phyloP scores from a whole-genome alignment of 37 sponge, comb jelly and placozoan genomes.

The Crambe crambe region DNA sequence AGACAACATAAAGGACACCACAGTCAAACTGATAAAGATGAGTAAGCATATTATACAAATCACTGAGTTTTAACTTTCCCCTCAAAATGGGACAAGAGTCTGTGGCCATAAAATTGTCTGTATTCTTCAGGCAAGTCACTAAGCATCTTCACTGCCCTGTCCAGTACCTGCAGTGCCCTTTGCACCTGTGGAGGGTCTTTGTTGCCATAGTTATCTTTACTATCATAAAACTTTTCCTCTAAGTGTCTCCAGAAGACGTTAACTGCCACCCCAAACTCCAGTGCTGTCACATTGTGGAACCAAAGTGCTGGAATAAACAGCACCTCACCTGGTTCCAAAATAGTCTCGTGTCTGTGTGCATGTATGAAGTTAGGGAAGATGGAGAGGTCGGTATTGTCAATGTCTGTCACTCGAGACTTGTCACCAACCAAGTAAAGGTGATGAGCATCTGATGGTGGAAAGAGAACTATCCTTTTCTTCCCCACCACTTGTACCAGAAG shows the following conservation, averaged over 20 bases:
- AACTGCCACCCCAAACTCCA: slow-evolving; percentile 87
- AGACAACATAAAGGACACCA: neutral
- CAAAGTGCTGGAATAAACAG: slow-evolving; percentile 95
- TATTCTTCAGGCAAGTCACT: slow-evolving; percentile 81
- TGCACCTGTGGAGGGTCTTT: slow-evolving; percentile 82
- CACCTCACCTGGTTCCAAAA: slow-evolving; percentile 81
- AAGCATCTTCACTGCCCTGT: slow-evolving; percentile 66
- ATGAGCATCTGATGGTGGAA: slow-evolving; percentile 66
- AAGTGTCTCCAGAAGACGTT: slow-evolving; percentile 92
- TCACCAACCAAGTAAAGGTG: slow-evolving; percentile 85
- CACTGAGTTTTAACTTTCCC: neutral
- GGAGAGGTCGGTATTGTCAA: slow-evolving; percentile 75
- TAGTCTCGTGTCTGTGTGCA: slow-evolving; percentile 50
- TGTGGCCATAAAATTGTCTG: slow-evolving; percentile 76
- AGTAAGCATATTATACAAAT: too few species aligned
- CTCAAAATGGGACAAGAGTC: neutral
- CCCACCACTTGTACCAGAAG: slow-evolving; percentile 89
- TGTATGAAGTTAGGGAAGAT: slow-evolving; percentile 68
- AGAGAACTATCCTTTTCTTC: slow-evolving; percentile 77
- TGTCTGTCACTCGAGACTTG: slow-evolving; percentile 84
- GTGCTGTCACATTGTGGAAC: slow-evolving; percentile 86
- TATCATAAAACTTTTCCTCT: slow-evolving; percentile 66
- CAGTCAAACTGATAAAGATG: neutral
- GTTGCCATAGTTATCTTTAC: slow-evolving; percentile 87
- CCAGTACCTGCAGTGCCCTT: slow-evolving; percentile 73